Evolutionary conservation across 2,888 invertebrate species (phyloP).

Genomic region (Xiphydria camelus): DNA sequence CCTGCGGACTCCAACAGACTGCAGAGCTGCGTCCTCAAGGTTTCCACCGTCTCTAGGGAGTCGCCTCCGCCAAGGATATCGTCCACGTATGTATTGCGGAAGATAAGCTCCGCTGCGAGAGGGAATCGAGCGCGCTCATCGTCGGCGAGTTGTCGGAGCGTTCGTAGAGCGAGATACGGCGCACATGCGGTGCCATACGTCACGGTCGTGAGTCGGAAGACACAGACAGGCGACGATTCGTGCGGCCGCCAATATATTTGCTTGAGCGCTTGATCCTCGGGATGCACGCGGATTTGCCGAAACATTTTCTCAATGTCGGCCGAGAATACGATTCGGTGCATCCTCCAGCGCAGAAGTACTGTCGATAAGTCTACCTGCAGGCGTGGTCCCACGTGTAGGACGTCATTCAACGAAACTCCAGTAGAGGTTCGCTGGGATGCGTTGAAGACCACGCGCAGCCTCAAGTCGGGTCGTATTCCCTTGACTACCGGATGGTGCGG

Average conservation of each 20-base stretch:
- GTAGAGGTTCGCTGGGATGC: not conserved
- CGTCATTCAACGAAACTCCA: not conserved
- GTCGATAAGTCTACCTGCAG: not conserved
- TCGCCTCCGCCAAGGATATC: no score
- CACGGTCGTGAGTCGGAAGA: constrained; percentile 15
- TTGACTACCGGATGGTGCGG: not conserved
- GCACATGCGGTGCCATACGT: constrained; percentile 15
- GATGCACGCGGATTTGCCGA: not conserved
- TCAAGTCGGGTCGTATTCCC: not conserved
- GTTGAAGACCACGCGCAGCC: not conserved
- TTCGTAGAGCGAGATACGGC: no score
- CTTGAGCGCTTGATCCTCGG: not conserved
- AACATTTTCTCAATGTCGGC: not conserved
- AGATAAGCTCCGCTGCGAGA: no score
- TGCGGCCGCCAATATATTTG: not conserved
- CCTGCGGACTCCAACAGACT: no score
- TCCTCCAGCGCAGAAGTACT: not conserved
- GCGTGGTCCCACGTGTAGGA: not conserved
- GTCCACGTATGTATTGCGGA: no score
- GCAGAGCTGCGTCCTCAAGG: no score
- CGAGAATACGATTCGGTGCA: not conserved
- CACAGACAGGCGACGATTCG: no score
- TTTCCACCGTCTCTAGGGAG: no score
- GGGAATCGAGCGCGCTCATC: no score
- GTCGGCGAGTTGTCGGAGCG: no score